Conservation (phyloP, 2,113 vertebrate species). For the Bathybates hornii region DNA sequence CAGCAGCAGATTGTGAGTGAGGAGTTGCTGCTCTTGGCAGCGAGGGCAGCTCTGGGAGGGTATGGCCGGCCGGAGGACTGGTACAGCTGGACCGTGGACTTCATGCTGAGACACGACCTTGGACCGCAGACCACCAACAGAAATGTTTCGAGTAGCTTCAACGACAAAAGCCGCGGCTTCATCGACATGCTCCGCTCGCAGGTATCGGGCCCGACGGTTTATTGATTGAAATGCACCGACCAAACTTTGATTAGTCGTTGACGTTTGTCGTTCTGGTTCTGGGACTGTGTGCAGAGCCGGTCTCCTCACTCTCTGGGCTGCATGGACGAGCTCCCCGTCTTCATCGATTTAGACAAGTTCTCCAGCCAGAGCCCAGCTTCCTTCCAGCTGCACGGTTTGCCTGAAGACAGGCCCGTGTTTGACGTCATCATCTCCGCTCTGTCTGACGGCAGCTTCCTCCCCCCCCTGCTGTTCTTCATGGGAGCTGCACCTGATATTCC, state of each 20-base stretch:
- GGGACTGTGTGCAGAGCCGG: not conserved
- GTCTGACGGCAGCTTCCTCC: conserved; percentile 29
- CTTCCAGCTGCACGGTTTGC: not conserved
- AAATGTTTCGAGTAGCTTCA: not conserved
- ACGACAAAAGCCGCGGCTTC: not conserved
- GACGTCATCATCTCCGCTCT: conserved; percentile 13
- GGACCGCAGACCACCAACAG: not conserved
- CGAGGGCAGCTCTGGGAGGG: not conserved
- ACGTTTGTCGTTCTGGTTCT: not conserved
- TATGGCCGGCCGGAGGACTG: not conserved
- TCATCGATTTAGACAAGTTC: not conserved
- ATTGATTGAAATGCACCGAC: not conserved
- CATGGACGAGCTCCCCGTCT: conserved; percentile 56
- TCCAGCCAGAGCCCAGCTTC: accelerated
- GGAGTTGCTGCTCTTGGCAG: conserved; percentile 7
- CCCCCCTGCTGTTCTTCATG: conserved; percentile 43
- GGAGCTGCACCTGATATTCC: not conserved
- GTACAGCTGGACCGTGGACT: conserved; percentile 21
- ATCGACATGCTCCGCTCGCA: not conserved
- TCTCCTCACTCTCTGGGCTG: not conserved
- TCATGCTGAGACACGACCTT: conserved; percentile 36
- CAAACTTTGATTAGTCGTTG: not conserved
- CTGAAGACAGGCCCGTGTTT: not conserved
- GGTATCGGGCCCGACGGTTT: not conserved
- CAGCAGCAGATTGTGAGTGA: conserved; percentile 31